These are phyloP conservation scores for Campylomormyrus tamandua DNA, from an alignment of 2,113 vertebrate genomes.

Conservation along the genomic window DNA sequence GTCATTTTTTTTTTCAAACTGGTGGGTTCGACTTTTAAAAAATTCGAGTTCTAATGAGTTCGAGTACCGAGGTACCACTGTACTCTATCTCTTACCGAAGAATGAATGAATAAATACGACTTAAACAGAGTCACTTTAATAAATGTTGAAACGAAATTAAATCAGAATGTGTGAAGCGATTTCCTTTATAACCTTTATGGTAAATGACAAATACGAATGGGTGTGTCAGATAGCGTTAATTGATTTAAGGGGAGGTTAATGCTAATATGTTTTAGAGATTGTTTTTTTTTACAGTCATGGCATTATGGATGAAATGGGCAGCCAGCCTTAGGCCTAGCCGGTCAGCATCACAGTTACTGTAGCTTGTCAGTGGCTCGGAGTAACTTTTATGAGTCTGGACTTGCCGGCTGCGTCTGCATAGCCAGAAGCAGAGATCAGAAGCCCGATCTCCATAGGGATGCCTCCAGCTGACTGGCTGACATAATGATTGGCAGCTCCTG, in stretches of 20 bases:
- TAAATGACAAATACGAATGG: not conserved
- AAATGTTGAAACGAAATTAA: not conserved
- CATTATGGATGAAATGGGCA: not conserved
- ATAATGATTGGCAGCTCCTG: not conserved
- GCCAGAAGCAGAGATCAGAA: not conserved
- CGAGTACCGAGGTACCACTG: too few species aligned
- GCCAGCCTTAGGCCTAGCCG: too few species aligned
- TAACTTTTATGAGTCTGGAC: not conserved
- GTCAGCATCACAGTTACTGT: not conserved
- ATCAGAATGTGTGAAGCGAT: not conserved
- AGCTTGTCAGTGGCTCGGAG: not conserved
- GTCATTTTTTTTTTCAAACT: too few species aligned
- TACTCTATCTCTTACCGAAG: not conserved
- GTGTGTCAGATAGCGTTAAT: not conserved
- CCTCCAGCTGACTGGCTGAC: not conserved
- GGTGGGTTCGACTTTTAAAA: too few species aligned
- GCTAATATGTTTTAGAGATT: not conserved
- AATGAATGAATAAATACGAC: not conserved
- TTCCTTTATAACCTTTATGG: not conserved
- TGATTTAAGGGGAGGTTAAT: slow-evolving; percentile 1
- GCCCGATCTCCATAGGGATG: not conserved
- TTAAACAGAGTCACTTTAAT: not conserved
- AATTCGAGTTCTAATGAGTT: too few species aligned
- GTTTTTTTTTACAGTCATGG: not conserved
- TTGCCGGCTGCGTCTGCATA: not conserved